Base-by-base conservation (phyloP, 1,140 invertebrate species). In the Apis mellifera region DNA sequence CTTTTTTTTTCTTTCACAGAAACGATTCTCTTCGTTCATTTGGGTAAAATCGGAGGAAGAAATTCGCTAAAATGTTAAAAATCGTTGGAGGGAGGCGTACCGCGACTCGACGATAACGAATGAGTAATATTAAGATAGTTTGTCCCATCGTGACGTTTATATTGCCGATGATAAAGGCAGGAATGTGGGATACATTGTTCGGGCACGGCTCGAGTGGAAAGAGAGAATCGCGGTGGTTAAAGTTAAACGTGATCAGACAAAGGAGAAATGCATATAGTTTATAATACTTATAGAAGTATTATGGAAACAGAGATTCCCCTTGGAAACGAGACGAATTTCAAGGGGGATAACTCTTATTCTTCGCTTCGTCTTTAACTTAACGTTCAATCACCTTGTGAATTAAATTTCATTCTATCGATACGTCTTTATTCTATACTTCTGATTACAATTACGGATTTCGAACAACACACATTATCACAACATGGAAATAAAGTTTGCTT, bases 91-190 rank as follows among this genome's bases (percentile, higher is more conserved):
- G 2, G 17, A 26, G 42, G 64, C 15, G 57, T 26, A n/a, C 26
- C n/a, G 32, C 50, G 21, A 9, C 12, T 48, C 59, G 32, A 50
- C 79, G 79, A 82, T 82, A 82, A 82, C 79, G 72, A 82, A 69
- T 69, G 79, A 82, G 68, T 82, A 82, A 82, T 82, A 82, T 68
- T 76, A 52, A 68, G 72, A 76, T 54, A 54, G 73, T 76, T 82
- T 68, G 72, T 76, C 52, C 54, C 54, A 23, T 26, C 48, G 52
- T 26, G 79, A 82, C 79, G 26, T 82, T 82, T 68, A 68, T 82
- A 80, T 80, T 50, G 23, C 79, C 42, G 72, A 76, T 65, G 64
- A 76, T 82, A 82, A 82, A 68, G 23, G 23, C 23, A 13, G 19
- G 19, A 52, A 73, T 50, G 65, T 69, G 68, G 23, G 23, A 50